Evolutionary conservation across 2,888 invertebrate species (phyloP), one percentile per base, ranked within the genome.

Genomic region (Pteria penguin): DNA sequence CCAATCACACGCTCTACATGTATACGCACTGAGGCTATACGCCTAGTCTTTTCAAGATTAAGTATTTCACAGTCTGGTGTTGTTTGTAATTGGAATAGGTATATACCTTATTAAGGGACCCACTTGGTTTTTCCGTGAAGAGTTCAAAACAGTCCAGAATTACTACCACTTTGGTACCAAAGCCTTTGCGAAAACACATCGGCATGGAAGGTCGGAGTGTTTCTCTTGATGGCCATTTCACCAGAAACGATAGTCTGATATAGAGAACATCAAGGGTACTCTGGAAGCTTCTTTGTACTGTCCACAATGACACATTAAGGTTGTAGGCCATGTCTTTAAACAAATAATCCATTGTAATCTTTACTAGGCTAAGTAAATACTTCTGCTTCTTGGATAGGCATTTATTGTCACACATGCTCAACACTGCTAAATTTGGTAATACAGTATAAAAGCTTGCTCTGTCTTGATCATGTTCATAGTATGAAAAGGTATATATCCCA

Each of bases 51-150:
- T n/a, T n/a, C n/a, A n/a, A n/a, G 54, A 84, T 83, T 31, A 86
- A 68, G 68, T 79, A 84, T 58, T 84, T 86, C 3, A 68, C 69
- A 22, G 60, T 60, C 14, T 60, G 22, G 27, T 60, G 60, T 14
- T 60, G 60, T 27, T 60, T 60, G 27, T 60, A 80, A 36, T 71
- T 62, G 1, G 75, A 72, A 11, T 65, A 77, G 22, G 80, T 80
- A 18, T 62, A 54, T 55, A 61, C 68, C 22, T 68, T 67, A 11
- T 52, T 65, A n/a, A 33, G 18, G 5, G 62, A 22, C 29, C 62
- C n/a, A 61, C 61, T 57, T 32, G 75, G 78, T 33, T 62, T 69
- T 33, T 78, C 72, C 60, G n/a, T 60, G 29, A 60, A 60, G 14
- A 60, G 24, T 27, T 60, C 60, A 60, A 60, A 60, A 29, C 60